Conservation (phyloP, 2,113 vertebrate genomes). For the Rallus limicola region DNA sequence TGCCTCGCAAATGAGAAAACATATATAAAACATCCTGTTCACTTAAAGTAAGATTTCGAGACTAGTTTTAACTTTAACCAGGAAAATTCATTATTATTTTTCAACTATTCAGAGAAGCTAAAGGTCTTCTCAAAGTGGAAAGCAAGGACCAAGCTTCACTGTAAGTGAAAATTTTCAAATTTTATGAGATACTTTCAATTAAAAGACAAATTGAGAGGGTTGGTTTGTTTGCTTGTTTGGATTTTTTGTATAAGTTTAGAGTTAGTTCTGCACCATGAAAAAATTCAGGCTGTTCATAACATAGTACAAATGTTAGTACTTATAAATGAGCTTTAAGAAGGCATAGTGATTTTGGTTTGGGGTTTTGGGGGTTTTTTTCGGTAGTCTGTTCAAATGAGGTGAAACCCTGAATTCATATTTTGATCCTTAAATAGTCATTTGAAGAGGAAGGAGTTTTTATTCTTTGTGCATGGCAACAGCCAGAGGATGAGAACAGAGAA, state of each 20-base stretch:
- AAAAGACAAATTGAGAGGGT: not conserved
- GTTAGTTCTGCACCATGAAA: constrained; percentile 19
- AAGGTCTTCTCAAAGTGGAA: not conserved
- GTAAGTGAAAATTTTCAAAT: not conserved
- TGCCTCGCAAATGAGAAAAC: not conserved
- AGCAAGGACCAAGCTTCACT: not conserved
- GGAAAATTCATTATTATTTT: not conserved
- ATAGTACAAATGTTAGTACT: not conserved
- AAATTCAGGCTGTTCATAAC: not conserved
- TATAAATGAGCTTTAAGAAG: not conserved
- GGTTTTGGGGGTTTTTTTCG: not conserved
- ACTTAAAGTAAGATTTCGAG: not conserved
- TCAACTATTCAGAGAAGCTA: not conserved
- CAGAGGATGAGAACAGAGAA: not conserved
- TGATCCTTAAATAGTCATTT: not conserved
- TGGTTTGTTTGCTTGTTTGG: too few species aligned
- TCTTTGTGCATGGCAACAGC: not conserved
- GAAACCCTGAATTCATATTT: not conserved
- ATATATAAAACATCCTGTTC: not conserved
- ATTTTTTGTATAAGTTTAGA: not conserved
- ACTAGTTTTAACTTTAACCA: not conserved
- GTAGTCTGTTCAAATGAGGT: not conserved
- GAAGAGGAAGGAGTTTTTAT: not conserved
- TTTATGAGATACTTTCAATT: not conserved
- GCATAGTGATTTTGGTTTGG: not conserved